A percentile compares a stretch with the other conserved stretches of the same genome.
These are phyloP conservation scores for Rhinogobius similis DNA, from an alignment of 2,113 vertebrate genomes.

Conservation along the genomic window DNA sequence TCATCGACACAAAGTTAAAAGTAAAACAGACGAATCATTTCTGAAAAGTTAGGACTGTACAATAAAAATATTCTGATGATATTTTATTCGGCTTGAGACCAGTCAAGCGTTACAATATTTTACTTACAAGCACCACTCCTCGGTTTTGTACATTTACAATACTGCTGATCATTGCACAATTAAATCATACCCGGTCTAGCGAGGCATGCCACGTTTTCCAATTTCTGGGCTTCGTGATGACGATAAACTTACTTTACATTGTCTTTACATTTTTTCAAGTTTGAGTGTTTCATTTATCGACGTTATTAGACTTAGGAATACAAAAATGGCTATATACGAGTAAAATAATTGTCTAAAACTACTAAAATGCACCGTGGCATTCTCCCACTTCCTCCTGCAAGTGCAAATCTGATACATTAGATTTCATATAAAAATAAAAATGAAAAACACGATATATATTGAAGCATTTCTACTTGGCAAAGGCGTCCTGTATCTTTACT, in stretches of 20 bases:
- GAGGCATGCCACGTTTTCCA: slow-evolving; percentile 35
- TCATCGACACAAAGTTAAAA: slow-evolving; percentile 29
- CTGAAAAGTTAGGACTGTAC: slow-evolving; percentile 56
- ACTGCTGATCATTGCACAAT: slow-evolving; percentile 64
- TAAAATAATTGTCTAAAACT: slow-evolving; percentile 5
- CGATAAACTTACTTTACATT: slow-evolving; percentile 4
- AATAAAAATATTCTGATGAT: slow-evolving; percentile 66
- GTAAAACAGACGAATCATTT: slow-evolving; percentile 41
- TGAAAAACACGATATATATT: slow-evolving; percentile 16
- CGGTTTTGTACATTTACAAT: slow-evolving; percentile 52
- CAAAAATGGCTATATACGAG: slow-evolving; percentile 8
- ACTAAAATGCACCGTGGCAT: slow-evolving; percentile 31
- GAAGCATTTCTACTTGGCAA: slow-evolving; percentile 49
- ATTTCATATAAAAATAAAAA: slow-evolving; percentile 36
- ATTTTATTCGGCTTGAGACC: slow-evolving; percentile 76
- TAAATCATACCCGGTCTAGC: slow-evolving; percentile 31
- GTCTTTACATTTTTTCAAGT: slow-evolving; percentile 9
- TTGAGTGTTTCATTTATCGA: slow-evolving; percentile 18
- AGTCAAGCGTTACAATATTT: slow-evolving; percentile 77
- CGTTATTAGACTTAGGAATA: slow-evolving; percentile 19
- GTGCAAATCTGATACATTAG: slow-evolving; percentile 51
- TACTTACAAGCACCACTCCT: slow-evolving; percentile 54
- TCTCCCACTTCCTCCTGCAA: slow-evolving; percentile 25
- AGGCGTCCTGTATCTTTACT: slow-evolving; percentile 28
- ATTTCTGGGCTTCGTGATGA: slow-evolving; percentile 9